Evolutionary conservation across 2,797 vertebrate genomes (phyloP), one percentile per base, ranked within the genome.

Genomic region (Holocentrus rufus): DNA sequence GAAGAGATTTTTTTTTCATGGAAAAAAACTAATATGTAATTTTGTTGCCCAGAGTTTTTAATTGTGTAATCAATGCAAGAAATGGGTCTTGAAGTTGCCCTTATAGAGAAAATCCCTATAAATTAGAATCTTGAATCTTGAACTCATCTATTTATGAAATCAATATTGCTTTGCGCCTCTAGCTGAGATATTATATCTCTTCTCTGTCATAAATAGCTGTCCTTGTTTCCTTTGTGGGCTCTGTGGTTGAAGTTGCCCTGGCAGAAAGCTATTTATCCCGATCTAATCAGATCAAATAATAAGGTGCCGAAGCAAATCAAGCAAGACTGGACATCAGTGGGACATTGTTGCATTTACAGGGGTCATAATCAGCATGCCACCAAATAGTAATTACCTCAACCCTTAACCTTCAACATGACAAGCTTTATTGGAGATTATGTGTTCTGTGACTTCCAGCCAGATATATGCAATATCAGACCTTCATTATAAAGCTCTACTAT

Each of bases 381-480:
- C 65, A 75, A 85, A 83, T 72, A 84, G 71, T 81, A 90, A 85
- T 90, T 88, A 89, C 77, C 69, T 66, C 74, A 85, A 76, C 78
- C 73, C 81, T 85, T 82, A 86, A 79, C 81, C 50, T 36, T 74
- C n/a, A 27, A 52, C 59, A 1, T 65, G 15, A 34, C 27, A 11
- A 70, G 25, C 49, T 31, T 46, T 34, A 20, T n/a, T 50, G 20
- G 9, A 59, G 69, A 72, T 83, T 36, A 78, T 84, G 79, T 74
- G 70, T 73, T 81, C 36, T 65, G 27, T 46, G 55, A 72, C 58
- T 68, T 58, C 20, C 5, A 50, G 74, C 56, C 27, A 78, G 71
- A 80, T 70, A 10, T 34, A 73, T 79, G 74, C 65, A 22, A 58
- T 27, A 47, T 67, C 57, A 22, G 54, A 69, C 76, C 76, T 70